Conservation (phyloP, 2,888 invertebrate species). For the Sympetrum striolatum region DNA sequence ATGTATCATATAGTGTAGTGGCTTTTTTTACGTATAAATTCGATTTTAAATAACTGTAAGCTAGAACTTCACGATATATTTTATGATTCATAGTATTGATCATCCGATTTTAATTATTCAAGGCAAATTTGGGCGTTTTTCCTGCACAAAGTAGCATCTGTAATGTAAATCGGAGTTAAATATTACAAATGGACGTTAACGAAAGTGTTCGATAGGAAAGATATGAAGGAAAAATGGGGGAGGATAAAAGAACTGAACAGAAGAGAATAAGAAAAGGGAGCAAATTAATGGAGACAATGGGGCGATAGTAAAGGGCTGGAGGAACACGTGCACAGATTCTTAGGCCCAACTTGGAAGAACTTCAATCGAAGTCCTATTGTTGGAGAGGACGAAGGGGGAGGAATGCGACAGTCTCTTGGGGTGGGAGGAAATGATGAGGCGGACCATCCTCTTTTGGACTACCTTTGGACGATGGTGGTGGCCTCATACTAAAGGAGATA, state of each 20-base stretch:
- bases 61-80: too few species aligned
- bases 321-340: background rate
- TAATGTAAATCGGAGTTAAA: too few species aligned
- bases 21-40: too few species aligned
- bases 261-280: background rate
- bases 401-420: too few species aligned
- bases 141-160: too few species aligned
- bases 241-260: background rate
- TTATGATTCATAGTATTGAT: too few species aligned
- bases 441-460: background rate
- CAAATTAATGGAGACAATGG: background rate
- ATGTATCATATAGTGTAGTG: too few species aligned
- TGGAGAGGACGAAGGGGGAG: background rate
- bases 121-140: too few species aligned
- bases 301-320: background rate
- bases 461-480: background rate
- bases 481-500: background rate
- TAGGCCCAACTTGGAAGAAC: background rate
- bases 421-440: background rate
- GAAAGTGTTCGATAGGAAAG: background rate
- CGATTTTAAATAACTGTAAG: too few species aligned
- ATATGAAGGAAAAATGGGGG: background rate
- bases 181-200: background rate
- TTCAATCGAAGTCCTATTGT: background rate
- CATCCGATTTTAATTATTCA: too few species aligned